Evolutionary conservation across 2,888 invertebrate species (phyloP).

Genomic region (Sinhomidia bicolor): DNA sequence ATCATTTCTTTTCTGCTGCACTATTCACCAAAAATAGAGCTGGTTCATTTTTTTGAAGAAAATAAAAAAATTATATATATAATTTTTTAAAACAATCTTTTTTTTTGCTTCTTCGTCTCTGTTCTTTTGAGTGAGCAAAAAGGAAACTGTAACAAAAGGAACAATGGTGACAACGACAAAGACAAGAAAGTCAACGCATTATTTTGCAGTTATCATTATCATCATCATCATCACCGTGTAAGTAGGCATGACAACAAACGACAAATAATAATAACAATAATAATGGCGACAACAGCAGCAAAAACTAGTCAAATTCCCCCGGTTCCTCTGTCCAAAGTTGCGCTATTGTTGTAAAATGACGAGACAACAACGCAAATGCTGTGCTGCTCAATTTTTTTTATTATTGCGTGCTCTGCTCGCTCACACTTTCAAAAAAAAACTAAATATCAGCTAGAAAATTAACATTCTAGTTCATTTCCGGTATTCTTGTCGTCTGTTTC

Average conservation of each 20-base stretch:
- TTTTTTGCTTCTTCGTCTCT: too few species aligned
- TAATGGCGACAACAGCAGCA: neutral
- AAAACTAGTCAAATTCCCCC: neutral
- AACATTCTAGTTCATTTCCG: neutral
- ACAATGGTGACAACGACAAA: neutral
- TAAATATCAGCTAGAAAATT: neutral
- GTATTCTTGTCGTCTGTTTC: neutral
- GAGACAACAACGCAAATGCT: too few species aligned
- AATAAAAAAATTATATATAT: too few species aligned
- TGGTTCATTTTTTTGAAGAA: neutral
- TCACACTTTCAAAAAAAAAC: neutral
- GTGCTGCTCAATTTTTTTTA: neutral
- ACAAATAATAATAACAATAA: too few species aligned
- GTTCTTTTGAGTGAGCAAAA: neutral
- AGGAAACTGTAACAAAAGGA: neutral
- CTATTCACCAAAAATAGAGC: neutral
- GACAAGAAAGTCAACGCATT: neutral
- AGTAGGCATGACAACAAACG: neutral
- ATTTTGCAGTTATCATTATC: neutral
- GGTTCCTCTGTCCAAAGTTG: neutral
- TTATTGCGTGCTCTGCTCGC: neutral
- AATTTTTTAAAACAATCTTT: too few species aligned
- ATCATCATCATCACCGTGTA: too few species aligned
- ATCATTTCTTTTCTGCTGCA: neutral
- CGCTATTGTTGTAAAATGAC: neutral